phyloP scores from a whole-genome alignment of 2,113 vertebrate genomes.

The Bungarus multicinctus region DNA sequence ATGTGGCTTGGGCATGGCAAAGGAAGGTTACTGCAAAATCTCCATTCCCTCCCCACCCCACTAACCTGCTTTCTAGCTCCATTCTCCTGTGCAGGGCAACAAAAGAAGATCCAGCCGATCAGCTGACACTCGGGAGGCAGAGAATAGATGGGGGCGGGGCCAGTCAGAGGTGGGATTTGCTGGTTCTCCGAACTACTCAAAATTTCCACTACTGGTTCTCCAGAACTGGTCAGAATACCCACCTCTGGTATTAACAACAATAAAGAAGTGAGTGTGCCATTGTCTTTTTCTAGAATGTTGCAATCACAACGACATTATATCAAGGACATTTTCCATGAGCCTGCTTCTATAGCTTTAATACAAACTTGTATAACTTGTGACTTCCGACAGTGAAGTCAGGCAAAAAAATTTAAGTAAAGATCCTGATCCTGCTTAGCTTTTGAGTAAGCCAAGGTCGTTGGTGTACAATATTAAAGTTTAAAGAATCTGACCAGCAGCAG shows the following conservation, averaged over 20 bases:
- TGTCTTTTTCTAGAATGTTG: background rate
- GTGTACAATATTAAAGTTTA: background rate
- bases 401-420: background rate
- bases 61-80: no score
- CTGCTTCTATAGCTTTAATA: background rate
- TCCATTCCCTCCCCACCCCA: no score
- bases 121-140: no score
- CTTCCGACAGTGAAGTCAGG: background rate
- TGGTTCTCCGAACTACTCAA: no score
- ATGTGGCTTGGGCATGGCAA: no score
- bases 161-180: no score
- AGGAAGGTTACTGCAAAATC: no score
- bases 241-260: background rate
- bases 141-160: no score
- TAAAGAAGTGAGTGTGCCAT: background rate
- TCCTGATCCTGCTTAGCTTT: background rate
- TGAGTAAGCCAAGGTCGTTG: background rate
- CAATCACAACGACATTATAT: background rate
- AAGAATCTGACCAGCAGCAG: background rate
- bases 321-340: background rate
- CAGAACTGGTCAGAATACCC: no score
- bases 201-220: no score
- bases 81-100: no score
- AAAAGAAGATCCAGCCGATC: no score
- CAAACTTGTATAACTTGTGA: background rate